phyloP scores from a whole-genome alignment of 2,888 invertebrate species.

The Callinectes sapidus region DNA sequence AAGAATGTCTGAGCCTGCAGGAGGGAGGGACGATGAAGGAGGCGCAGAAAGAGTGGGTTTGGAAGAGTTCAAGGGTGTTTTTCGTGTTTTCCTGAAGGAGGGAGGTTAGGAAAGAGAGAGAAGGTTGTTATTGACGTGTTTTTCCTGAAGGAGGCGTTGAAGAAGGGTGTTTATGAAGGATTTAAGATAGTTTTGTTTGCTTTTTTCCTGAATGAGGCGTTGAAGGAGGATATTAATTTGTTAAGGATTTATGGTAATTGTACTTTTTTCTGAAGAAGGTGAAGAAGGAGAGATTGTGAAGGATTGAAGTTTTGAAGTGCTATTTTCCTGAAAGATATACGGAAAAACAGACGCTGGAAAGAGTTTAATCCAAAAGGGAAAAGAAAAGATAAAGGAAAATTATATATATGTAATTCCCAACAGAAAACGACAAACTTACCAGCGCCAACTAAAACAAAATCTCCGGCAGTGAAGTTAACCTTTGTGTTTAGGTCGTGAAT shows the following conservation, averaged over 20 bases:
- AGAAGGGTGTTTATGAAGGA: too few species aligned
- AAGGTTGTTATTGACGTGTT: too few species aligned
- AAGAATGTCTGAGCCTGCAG: not conserved
- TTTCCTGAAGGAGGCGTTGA: too few species aligned
- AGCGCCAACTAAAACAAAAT: slow-evolving; percentile 28
- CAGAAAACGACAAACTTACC: not conserved
- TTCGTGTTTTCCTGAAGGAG: too few species aligned
- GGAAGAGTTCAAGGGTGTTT: too few species aligned
- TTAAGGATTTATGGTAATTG: too few species aligned
- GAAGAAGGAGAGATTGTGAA: not conserved
- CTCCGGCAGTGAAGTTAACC: not conserved
- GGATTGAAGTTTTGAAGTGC: not conserved
- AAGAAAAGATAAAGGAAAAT: not conserved
- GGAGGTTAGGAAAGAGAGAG: too few species aligned
- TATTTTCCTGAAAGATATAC: not conserved
- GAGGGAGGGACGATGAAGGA: not conserved
- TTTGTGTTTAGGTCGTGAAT: not conserved
- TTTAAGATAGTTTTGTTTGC: too few species aligned
- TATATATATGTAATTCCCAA: not conserved
- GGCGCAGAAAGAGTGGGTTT: too few species aligned
- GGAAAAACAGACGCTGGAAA: not conserved
- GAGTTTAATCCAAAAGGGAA: not conserved
- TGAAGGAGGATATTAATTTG: too few species aligned
- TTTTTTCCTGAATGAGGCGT: not conserved
- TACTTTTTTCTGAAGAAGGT: too few species aligned